Evolutionary conservation across 2,888 invertebrate genomes (phyloP).

Genomic region (Quadroppia sp.): DNA sequence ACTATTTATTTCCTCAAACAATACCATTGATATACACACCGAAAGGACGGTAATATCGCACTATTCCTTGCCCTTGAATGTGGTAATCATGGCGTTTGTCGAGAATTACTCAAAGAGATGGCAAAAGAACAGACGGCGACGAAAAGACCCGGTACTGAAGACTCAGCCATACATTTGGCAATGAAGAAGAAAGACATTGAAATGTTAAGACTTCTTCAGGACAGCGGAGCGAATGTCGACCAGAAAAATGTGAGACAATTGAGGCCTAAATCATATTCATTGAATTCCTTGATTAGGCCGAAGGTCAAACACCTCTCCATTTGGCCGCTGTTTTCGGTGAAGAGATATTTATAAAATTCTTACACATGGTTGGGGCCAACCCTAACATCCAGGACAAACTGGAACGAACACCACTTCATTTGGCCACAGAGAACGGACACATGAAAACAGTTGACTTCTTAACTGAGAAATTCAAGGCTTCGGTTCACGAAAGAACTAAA

Average conservation of each 20-base stretch:
- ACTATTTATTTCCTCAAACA: neutral
- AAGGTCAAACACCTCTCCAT: constrained; percentile 91
- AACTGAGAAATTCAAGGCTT: constrained; percentile 96
- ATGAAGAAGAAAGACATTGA: constrained; percentile 88
- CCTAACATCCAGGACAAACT: constrained; percentile 86
- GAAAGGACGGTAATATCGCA: constrained; percentile 80
- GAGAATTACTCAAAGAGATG: constrained; percentile 68
- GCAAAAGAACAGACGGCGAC: constrained; percentile 60
- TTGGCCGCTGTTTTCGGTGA: constrained; percentile 95
- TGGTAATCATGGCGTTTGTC: constrained; percentile 90
- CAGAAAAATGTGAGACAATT: neutral
- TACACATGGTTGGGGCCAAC: constrained; percentile 89
- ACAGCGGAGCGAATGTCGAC: constrained; percentile 87
- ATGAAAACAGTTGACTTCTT: constrained; percentile 90
- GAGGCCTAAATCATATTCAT: neutral
- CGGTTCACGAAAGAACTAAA: constrained; percentile 90
- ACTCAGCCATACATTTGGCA: constrained; percentile 90
- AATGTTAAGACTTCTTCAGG: constrained; percentile 84
- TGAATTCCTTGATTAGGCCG: constrained; percentile 57
- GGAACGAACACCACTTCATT: constrained; percentile 94
- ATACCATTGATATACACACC: too few species aligned
- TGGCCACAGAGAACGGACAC: constrained; percentile 96
- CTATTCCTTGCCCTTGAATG: constrained; percentile 88
- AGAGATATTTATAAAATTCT: constrained; percentile 87
- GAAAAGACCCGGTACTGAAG: constrained; percentile 65